These are phyloP conservation scores for Epizoanthus ramosus DNA, from an alignment of 92 coral and sea anemone species.

Conservation along the genomic window DNA sequence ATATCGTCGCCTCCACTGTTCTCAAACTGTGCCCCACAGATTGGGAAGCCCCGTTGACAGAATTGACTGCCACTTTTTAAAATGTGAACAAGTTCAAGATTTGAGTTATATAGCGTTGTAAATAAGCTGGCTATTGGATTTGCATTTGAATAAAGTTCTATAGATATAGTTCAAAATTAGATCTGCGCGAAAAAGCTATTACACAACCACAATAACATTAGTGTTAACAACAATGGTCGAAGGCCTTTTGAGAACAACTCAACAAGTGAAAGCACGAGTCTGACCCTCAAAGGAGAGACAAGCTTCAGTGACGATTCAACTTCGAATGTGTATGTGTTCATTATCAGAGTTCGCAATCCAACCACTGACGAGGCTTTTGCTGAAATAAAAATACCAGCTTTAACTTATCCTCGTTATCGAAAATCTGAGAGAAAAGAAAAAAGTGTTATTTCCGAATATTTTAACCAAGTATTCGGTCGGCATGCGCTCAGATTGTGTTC, in stretches of 20 bases:
- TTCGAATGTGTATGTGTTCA: not conserved
- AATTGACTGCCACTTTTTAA: not conserved
- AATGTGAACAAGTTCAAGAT: constrained; percentile 6
- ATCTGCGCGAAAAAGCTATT: constrained; percentile 22
- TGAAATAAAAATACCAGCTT: no score
- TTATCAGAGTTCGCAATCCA: not conserved
- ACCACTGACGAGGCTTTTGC: not conserved
- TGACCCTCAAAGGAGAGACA: constrained; percentile 8
- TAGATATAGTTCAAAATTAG: not conserved
- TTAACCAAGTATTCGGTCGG: not conserved
- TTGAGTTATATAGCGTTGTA: constrained; percentile 8
- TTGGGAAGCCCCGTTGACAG: constrained; percentile 24
- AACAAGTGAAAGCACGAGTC: constrained; percentile 30
- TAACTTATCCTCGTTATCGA: no score
- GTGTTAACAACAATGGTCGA: constrained; percentile 26
- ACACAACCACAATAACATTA: constrained; percentile 27
- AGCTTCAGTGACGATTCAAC: constrained; percentile 12
- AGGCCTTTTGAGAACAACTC: constrained; percentile 23
- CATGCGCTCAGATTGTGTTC: constrained; percentile 38
- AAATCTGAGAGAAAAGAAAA: not conserved
- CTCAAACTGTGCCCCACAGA: not conserved
- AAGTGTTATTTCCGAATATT: not conserved
- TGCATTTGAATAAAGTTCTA: constrained; percentile 23
- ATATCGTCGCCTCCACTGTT: not conserved
- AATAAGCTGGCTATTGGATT: constrained; percentile 14